Conservation (phyloP, 2,113 vertebrate genomes). For the Odontophorus gujanensis region DNA sequence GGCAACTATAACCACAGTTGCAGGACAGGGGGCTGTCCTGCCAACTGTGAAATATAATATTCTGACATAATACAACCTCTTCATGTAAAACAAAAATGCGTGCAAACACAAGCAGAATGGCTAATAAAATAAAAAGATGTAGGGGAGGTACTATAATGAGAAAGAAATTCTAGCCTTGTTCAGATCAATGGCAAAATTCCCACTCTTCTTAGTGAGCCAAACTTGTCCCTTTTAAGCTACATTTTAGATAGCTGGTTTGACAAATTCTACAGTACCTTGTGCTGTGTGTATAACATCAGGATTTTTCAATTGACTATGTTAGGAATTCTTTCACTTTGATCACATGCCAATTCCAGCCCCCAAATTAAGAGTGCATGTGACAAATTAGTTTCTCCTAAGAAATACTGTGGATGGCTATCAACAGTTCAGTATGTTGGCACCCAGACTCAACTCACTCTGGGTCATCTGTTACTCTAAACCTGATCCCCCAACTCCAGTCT, state of each 20-base stretch:
- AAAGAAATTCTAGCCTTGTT: conserved; percentile 22
- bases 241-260: neutral
- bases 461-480: accelerated
- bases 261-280: neutral
- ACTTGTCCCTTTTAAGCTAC: neutral
- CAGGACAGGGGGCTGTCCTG: neutral
- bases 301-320: neutral
- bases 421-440: neutral
- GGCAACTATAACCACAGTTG: conserved; percentile 26
- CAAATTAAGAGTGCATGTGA: neutral
- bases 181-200: conserved; percentile 39
- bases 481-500: neutral
- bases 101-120: neutral
- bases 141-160: neutral
- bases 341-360: neutral
- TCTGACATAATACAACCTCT: neutral
- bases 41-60: conserved; percentile 50
- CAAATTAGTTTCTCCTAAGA: neutral
- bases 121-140: conserved; percentile 27
- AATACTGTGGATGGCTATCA: neutral
- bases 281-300: neutral
- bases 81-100: conserved; percentile 33
- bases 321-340: neutral
- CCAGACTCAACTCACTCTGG: neutral
- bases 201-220: neutral